These are phyloP conservation scores for Magallana gigas DNA, from an alignment of 1,140 invertebrate genomes.

Conservation along the genomic window DNA sequence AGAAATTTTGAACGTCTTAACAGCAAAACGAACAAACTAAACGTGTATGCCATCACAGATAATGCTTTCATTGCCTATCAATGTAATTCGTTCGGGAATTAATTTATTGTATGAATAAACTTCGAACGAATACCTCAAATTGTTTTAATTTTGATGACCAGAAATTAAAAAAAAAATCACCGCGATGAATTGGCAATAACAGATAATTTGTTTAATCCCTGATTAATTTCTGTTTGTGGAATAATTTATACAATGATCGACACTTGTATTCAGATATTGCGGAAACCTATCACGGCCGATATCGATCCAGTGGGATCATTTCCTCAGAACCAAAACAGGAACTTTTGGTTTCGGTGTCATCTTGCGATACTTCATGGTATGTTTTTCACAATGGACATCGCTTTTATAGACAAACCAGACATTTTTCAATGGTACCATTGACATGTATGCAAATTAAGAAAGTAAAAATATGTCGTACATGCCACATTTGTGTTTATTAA, in stretches of 20 bases:
- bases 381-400: neutral
- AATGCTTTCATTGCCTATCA: no score
- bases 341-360: neutral
- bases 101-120: no score
- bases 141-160: no score
- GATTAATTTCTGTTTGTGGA: neutral
- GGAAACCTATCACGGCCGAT: neutral
- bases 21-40: no score
- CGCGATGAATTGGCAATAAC: neutral
- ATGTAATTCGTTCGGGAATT: no score
- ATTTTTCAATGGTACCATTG: neutral
- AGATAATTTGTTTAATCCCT: slow-evolving; percentile 3
- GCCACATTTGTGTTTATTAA: neutral
- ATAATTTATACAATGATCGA: neutral
- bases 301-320: neutral
- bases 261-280: neutral
- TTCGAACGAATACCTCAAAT: no score
- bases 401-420: neutral
- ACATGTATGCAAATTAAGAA: neutral
- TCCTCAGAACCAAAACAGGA: neutral
- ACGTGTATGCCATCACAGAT: no score
- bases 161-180: no score
- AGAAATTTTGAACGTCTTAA: neutral
- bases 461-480: neutral
- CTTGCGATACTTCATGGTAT: neutral